Percentiles rank a stretch among this genome's conserved stretches.
phyloP scores from a whole-genome alignment of 2,797 vertebrate species.

The Peromyscus nudipes region DNA sequence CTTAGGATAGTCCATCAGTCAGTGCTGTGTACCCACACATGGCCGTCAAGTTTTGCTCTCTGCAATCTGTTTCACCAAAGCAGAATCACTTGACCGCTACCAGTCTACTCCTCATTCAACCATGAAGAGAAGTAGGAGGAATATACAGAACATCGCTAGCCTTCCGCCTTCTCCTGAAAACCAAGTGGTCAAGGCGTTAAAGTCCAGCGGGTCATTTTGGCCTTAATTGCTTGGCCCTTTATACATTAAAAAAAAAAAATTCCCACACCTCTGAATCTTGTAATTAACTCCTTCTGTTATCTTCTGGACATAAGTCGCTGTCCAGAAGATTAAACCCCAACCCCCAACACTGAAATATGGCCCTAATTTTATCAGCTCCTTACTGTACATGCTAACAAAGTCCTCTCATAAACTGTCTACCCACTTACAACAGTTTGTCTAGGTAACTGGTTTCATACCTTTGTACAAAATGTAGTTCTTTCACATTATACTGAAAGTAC shows the following conservation, averaged over 20 bases:
- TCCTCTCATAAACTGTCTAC: background rate
- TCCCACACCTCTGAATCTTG: background rate
- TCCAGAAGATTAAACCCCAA: background rate
- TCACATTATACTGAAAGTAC: background rate
- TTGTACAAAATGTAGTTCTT: constrained; percentile 35
- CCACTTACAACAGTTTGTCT: background rate
- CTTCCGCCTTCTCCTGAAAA: background rate
- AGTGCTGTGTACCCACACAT: background rate
- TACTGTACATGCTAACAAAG: background rate
- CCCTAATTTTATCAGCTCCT: constrained; percentile 11
- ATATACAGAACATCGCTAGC: constrained; percentile 8
- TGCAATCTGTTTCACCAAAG: background rate
- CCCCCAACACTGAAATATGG: background rate
- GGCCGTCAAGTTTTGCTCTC: background rate
- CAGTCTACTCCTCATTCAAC: background rate
- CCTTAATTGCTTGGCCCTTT: constrained; percentile 12
- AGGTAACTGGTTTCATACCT: background rate
- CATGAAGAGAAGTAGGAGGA: constrained; percentile 20
- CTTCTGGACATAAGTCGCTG: background rate
- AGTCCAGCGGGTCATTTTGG: constrained; percentile 18
- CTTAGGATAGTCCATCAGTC: background rate
- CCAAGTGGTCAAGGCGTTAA: background rate
- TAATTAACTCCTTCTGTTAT: constrained; percentile 39
- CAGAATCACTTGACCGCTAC: background rate
- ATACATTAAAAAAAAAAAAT: constrained; percentile 54